Base-by-base conservation (phyloP, 2,888 invertebrate genomes). In the Mythimna vitellina region DNA sequence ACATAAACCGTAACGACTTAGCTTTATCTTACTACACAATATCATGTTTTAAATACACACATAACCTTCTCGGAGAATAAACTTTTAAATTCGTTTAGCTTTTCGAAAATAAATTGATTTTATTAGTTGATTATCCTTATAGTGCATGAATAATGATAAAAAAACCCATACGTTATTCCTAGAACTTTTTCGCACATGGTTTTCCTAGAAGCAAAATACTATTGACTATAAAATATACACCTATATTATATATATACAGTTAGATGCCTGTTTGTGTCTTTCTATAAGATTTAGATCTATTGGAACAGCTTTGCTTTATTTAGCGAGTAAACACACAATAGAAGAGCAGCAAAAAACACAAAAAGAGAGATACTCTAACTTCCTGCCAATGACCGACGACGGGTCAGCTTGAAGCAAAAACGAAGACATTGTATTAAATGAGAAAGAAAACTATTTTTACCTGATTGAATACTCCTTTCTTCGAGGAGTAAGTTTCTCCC, bases 401-500 rank as follows among this genome's bases (percentile, higher is more conserved):
- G 5, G 42, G 42, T 5, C 42, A 46, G 17, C 46, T 46, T 46
- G 46, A 46, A 46, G 6, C 1, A 46, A 0, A 46, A 17, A 42
- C 14, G 42, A 46, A 5, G 14, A 46, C 17, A 14, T 14, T 46
- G 17, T 12, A 38, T 12, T 38, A 38, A 9, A 29, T 29, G 12
- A 38, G 7, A 38, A 5, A 35, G 0, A 25, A 14, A 14, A 25
- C 2, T 38, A 29, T 17, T 64, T 22, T 74, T 85, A 96, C 96
- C 93, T 96, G 96, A 78, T 96, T 96, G n/a, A 96, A 89, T 2
- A 96, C 96, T 20, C 96, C 96, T 70, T 91, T 91, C 1, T 86
- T 84, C 0, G 96, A 96, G 1, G 96, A 96, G 82, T 95, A 96
- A 1, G 94, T 94, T 80, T 96, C 96, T 42, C 96, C 96, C 80